Conservation (phyloP, 2,113 vertebrate species). For the Bos indicus region DNA sequence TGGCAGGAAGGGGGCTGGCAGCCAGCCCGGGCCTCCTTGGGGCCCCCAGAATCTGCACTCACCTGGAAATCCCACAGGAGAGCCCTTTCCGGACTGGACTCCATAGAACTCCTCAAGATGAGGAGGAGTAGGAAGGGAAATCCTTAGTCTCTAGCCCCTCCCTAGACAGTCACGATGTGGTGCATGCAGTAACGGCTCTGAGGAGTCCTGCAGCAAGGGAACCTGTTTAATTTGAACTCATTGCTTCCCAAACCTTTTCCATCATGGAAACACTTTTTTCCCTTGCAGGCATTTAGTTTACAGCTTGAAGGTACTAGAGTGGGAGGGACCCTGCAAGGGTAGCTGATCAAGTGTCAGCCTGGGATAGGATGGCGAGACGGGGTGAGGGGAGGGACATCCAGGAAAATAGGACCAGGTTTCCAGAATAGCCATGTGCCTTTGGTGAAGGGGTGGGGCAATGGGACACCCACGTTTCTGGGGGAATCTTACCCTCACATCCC, state of each 20-base stretch:
- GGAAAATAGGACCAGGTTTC: background rate
- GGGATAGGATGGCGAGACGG: rapidly evolving
- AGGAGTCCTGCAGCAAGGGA: background rate
- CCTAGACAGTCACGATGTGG: background rate
- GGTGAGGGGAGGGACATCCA: no score
- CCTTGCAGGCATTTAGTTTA: background rate
- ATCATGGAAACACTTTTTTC: background rate
- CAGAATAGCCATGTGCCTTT: background rate
- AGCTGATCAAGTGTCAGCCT: background rate
- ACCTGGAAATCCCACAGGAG: background rate
- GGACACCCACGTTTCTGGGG: background rate
- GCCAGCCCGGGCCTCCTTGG: background rate
- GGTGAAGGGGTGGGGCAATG: no score
- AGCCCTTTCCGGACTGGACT: background rate
- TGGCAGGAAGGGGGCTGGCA: background rate
- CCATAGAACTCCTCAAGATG: background rate
- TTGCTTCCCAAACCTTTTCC: background rate
- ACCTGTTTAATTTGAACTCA: background rate
- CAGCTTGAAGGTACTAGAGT: background rate
- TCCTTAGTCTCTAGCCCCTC: background rate
- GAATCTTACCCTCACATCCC: background rate
- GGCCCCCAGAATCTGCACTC: background rate
- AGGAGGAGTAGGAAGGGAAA: background rate
- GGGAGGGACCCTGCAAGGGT: background rate
- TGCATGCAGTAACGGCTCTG: background rate